phyloP scores from a whole-genome alignment of 2,888 invertebrate species.

The Lasioglossum zephyrum region DNA sequence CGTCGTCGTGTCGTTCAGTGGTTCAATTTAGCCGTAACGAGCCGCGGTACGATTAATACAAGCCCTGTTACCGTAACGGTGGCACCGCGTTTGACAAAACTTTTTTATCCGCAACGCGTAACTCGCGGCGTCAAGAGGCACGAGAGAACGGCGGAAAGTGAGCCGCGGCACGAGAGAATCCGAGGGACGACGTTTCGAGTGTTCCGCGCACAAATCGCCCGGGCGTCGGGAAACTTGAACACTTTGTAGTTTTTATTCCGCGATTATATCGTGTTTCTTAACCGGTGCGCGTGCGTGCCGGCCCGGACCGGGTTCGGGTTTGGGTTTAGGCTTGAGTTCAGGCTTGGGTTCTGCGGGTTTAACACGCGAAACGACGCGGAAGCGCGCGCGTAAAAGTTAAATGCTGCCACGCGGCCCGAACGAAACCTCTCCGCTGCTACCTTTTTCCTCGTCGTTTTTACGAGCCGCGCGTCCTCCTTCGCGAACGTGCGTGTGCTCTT shows the following conservation, averaged over 20 bases:
- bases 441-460: slow-evolving; percentile 50
- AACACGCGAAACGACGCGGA: slow-evolving; percentile 10
- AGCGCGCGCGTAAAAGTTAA: slow-evolving; percentile 65
- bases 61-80: slow-evolving; percentile 8
- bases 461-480: slow-evolving; percentile 52
- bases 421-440: slow-evolving; percentile 35
- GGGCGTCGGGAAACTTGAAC: slow-evolving; percentile 57
- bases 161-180: slow-evolving; percentile 26
- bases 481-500: slow-evolving; percentile 55
- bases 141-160: slow-evolving; percentile 17
- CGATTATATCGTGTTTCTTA: slow-evolving; percentile 60
- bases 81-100: slow-evolving; percentile 36
- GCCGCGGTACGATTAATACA: slow-evolving; percentile 41
- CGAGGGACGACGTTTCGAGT: slow-evolving; percentile 31
- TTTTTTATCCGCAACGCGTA: slow-evolving; percentile 36
- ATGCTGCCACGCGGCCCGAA: slow-evolving; percentile 29
- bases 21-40: not conserved
- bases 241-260: slow-evolving; percentile 56
- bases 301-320: not conserved
- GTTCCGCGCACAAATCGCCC: slow-evolving; percentile 59
- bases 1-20: not conserved
- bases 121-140: slow-evolving; percentile 14
- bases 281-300: slow-evolving; percentile 10
- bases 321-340: not conserved
- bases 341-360: not conserved